Base-by-base conservation (phyloP, 2,888 invertebrate species). In the Andrena minutula region DNA sequence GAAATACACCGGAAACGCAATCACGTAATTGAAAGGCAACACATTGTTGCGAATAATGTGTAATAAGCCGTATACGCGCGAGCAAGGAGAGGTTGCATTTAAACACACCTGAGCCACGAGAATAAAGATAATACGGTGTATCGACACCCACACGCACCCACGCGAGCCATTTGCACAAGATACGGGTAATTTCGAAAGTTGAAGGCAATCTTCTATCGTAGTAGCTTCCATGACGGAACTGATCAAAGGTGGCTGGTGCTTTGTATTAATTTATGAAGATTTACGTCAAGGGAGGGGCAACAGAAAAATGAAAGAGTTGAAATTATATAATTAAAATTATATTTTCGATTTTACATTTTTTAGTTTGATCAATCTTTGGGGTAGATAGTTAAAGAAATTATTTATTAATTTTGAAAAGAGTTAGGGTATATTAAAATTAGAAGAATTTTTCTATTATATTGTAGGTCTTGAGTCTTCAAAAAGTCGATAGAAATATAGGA, bases 141-240 rank as follows among this genome's bases (percentile, higher is more conserved):
- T 56, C 80, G 73, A 84, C 90, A 88, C 90, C 88, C 82, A 88
- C 87, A 53, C 60, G 61, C 86, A 76, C 90, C 90, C 88, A 89
- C 89, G 86, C 86, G 53, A 63, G 49, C 70, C 69, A 82, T 83
- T 86, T 86, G 75, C 74, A 69, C 73, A 74, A 68, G 64, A 70
- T 80, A 75, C 79, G 32, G 76, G 75, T 76, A 83, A 77, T 72
- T 72, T 82, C 69, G 63, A 76, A 75, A 81, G 82, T 75, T 23
- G 80, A 68, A 68, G 79, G 68, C 32, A 30, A 79, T 76, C 78
- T 30, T 79, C 63, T 69, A 47, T 56, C 12, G 61, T 49, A 32
- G 68, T 75, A 79, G 69, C 53, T 56, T 47, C 32, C 64, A 65
- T 32, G 51, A 35, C 35, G 64, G 76, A 76, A 70, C 26, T 32